Conservation (phyloP, 2,113 vertebrate genomes). For the Neolamprologus tretocephalus region DNA sequence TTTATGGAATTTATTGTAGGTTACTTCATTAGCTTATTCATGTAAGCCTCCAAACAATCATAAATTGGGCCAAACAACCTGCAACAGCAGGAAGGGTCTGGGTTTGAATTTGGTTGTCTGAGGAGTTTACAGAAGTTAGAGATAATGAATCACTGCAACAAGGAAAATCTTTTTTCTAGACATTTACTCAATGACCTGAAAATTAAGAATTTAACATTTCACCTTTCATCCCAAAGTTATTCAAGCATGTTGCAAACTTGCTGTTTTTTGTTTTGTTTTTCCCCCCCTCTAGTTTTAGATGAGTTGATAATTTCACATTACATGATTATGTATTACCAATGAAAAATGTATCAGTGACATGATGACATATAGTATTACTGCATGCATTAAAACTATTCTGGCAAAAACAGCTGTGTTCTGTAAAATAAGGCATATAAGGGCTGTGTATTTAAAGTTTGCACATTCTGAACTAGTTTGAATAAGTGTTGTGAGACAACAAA, state of each 20-base stretch:
- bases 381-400: neutral
- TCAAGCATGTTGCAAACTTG: neutral
- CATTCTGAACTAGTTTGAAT: neutral
- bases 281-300: fast-evolving
- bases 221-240: neutral
- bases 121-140: neutral
- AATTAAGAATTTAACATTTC: neutral
- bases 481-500: neutral
- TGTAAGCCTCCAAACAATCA: neutral
- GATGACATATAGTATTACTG: neutral
- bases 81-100: neutral
- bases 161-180: neutral
- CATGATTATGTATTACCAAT: neutral
- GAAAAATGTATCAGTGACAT: neutral
- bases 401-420: neutral
- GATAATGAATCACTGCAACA: neutral
- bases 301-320: neutral
- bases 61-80: neutral
- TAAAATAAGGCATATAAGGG: neutral
- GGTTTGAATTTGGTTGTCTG: neutral
- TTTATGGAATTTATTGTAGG: neutral
- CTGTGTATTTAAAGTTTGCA: neutral
- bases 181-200: neutral
- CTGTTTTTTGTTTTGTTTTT: neutral
- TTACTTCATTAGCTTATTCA: neutral